Conservation (phyloP, 2,888 invertebrate genomes). For the Diabrotica balteata region DNA sequence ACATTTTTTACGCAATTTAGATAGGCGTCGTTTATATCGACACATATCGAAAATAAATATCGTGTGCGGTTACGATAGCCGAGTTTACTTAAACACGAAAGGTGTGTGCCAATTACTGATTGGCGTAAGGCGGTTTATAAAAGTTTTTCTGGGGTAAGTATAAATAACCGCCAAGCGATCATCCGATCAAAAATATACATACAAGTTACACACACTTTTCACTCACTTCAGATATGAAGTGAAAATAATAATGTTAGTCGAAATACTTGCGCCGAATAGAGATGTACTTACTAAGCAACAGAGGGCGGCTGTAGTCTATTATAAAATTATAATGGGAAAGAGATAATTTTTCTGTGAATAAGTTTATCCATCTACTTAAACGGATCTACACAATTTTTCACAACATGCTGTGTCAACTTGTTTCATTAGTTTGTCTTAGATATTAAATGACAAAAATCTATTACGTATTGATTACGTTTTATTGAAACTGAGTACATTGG, state of each 20-base stretch:
- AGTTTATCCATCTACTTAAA: too few species aligned
- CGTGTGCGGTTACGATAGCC: background rate
- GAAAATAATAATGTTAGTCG: slow-evolving; percentile 3
- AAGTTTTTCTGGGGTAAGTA: slow-evolving; percentile 24
- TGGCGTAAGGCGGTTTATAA: slow-evolving; percentile 3
- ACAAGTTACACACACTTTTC: slow-evolving; percentile 1
- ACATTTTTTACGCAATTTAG: too few species aligned
- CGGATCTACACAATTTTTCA: too few species aligned
- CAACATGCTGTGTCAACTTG: too few species aligned
- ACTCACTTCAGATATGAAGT: slow-evolving; percentile 1
- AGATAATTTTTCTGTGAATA: too few species aligned
- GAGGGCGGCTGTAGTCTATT: background rate
- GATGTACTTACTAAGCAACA: background rate
- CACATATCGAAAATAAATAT: slow-evolving; percentile 13
- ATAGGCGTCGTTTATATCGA: background rate
- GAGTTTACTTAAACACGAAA: slow-evolving; percentile 19
- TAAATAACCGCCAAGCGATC: slow-evolving; percentile 21
- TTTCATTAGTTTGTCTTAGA: too few species aligned
- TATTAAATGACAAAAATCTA: too few species aligned
- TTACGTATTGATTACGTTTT: too few species aligned
- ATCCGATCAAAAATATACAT: slow-evolving; percentile 26
- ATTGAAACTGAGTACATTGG: too few species aligned
- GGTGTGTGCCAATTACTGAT: slow-evolving; percentile 27
- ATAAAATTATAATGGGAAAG: too few species aligned
- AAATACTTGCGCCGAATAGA: background rate